Percentiles rank a stretch among this genome's conserved stretches.
phyloP scores from a whole-genome alignment of 2,113 vertebrate species.

The Vulpes vulpes region DNA sequence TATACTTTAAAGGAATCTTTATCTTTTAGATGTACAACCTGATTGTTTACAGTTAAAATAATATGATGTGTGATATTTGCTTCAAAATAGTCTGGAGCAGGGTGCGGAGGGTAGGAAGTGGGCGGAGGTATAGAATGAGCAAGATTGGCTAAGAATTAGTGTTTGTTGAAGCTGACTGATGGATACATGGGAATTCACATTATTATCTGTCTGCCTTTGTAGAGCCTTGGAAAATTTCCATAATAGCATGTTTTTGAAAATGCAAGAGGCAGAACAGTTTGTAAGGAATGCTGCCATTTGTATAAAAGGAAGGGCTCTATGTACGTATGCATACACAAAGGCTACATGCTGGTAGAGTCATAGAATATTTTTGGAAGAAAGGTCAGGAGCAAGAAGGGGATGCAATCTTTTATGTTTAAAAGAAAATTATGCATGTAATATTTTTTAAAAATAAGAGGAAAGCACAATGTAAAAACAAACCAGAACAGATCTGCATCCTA shows the following conservation, averaged over 20 bases:
- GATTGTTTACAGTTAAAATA: slow-evolving; percentile 30
- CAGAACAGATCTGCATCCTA: not conserved
- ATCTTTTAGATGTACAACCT: not conserved
- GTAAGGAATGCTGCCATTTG: not conserved
- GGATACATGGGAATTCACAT: not conserved
- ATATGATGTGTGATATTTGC: not conserved
- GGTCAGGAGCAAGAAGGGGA: not conserved
- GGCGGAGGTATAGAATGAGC: not conserved
- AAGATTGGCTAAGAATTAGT: rapidly evolving
- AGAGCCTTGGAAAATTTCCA: not conserved
- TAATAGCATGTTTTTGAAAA: not conserved
- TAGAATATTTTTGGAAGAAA: not conserved
- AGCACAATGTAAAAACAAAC: not conserved
- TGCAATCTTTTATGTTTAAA: not conserved
- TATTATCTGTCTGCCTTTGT: not conserved
- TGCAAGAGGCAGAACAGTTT: not conserved
- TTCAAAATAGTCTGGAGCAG: not conserved
- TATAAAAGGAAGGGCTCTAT: rapidly evolving
- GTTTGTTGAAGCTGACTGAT: not conserved
- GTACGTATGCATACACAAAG: rapidly evolving
- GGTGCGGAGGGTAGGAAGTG: not conserved
- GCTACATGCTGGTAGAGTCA: rapidly evolving
- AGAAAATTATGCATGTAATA: not conserved
- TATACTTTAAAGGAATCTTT: not conserved
- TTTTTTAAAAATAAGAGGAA: not conserved